Evolutionary conservation across 2,797 vertebrate species (phyloP).

Genomic region (Microcaecilia unicolor): DNA sequence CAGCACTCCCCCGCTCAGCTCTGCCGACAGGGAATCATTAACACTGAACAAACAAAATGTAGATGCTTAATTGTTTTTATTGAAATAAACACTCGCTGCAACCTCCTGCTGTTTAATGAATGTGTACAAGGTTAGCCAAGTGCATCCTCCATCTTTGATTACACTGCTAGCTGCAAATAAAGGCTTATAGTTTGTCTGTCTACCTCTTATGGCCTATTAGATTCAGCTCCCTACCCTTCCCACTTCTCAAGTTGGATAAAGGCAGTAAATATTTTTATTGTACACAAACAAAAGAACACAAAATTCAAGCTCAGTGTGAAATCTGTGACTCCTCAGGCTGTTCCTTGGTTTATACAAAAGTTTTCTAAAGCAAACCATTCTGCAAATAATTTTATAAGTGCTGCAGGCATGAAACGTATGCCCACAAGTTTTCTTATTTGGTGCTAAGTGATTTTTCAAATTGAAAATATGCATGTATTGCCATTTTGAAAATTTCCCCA

Average conservation of each 20-base stretch:
- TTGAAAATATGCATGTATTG: no score
- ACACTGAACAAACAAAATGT: constrained; percentile 18
- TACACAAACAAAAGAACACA: not conserved
- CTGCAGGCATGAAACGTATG: no score
- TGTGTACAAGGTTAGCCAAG: constrained; percentile 11
- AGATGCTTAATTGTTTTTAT: constrained; percentile 35
- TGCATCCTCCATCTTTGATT: constrained; percentile 10
- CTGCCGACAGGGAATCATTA: constrained; percentile 39
- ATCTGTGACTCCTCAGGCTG: no score
- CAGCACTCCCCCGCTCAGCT: constrained; percentile 13
- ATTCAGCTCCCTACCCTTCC: constrained; percentile 4
- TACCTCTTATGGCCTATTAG: constrained; percentile 10
- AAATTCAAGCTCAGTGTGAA: no score
- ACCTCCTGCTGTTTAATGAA: constrained; percentile 28
- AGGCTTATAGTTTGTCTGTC: constrained; percentile 15
- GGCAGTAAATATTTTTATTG: constrained; percentile 1
- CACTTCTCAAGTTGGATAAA: constrained; percentile 1
- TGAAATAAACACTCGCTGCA: constrained; percentile 30
- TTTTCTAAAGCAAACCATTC: no score
- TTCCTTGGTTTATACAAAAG: no score
- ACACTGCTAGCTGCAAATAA: constrained; percentile 18
- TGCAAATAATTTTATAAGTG: no score
- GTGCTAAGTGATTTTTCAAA: no score
- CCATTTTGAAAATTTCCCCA: no score
- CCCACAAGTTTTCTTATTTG: no score